Evolutionary conservation across 2,797 vertebrate species (phyloP).

Genomic region (Sebastes variabilis): DNA sequence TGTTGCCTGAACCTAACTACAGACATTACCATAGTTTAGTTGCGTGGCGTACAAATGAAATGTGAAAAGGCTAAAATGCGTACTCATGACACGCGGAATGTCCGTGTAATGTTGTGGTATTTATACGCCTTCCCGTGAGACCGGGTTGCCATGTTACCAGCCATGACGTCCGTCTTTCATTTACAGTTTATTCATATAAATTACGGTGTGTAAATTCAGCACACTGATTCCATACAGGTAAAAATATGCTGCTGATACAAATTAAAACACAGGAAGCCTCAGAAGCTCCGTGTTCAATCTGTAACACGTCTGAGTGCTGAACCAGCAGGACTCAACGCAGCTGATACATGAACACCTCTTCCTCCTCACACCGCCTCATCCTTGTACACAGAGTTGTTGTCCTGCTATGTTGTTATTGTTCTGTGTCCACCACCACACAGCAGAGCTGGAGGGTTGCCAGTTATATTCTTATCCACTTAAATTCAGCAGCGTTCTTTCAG

Average conservation of each 20-base stretch:
- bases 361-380: slow-evolving; percentile 11
- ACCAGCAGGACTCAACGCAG: slow-evolving; percentile 27
- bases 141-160: not conserved
- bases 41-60: too few species aligned
- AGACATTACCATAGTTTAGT: too few species aligned
- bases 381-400: slow-evolving; percentile 31
- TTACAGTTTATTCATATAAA: slow-evolving; percentile 24
- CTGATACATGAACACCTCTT: slow-evolving; percentile 34
- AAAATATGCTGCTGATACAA: slow-evolving; percentile 7
- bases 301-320: slow-evolving; percentile 29
- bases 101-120: too few species aligned
- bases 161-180: slow-evolving; percentile 10
- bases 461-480: slow-evolving; percentile 47
- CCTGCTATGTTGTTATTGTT: slow-evolving; percentile 50
- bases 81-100: too few species aligned
- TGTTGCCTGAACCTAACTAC: too few species aligned
- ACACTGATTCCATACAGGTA: not conserved
- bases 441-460: slow-evolving; percentile 42
- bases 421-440: slow-evolving; percentile 48
- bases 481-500: slow-evolving; percentile 45
- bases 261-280: slow-evolving; percentile 23
- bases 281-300: slow-evolving; percentile 18
- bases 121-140: too few species aligned
- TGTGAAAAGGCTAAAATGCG: too few species aligned
- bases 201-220: not conserved